phyloP scores from a whole-genome alignment of 1,140 invertebrate species.

The Eumaeus atala region DNA sequence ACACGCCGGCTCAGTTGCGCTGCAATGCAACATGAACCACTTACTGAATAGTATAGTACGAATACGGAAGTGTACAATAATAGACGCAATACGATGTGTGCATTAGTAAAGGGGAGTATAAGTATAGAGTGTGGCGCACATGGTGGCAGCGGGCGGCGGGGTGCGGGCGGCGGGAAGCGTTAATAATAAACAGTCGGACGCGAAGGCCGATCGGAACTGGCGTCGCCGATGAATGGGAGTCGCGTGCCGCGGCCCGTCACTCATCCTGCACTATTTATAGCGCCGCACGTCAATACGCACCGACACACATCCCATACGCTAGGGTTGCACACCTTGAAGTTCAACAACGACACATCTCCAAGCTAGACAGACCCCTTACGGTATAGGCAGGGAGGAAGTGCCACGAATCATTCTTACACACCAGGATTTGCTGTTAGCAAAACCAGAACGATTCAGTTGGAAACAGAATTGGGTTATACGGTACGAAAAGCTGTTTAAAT shows the following conservation, averaged over 20 bases:
- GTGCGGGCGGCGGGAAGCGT: slow-evolving; percentile 47
- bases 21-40: no score
- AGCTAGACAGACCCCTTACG: no score
- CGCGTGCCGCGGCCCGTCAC: slow-evolving; percentile 43
- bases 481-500: no score
- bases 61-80: neutral
- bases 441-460: no score
- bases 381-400: no score
- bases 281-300: slow-evolving; percentile 28
- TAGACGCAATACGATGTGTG: neutral
- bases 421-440: no score
- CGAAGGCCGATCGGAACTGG: slow-evolving; percentile 42
- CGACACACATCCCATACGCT: neutral
- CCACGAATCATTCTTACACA: no score
- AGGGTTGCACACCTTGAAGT: no score
- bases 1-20: no score
- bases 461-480: no score
- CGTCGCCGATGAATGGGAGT: slow-evolving; percentile 52
- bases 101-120: slow-evolving; percentile 3
- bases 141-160: slow-evolving; percentile 31
- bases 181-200: slow-evolving; percentile 42
- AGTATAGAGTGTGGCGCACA: neutral
- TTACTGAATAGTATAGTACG: no score
- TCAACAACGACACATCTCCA: no score
- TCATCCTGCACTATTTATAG: slow-evolving; percentile 38